Evolutionary conservation across 2,797 vertebrate genomes (phyloP).

Genomic region (Rhinella marina): DNA sequence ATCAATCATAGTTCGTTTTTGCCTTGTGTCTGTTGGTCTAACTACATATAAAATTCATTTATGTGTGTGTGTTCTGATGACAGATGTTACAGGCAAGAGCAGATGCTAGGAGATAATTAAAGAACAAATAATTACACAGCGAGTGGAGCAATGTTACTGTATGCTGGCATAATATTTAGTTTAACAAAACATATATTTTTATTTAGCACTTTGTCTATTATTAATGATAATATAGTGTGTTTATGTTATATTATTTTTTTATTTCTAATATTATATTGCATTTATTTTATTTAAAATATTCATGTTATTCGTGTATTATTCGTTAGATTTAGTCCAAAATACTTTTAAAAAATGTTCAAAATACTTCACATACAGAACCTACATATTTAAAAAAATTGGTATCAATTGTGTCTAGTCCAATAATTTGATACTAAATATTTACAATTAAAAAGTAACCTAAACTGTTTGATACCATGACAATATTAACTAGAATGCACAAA

Average conservation of each 20-base stretch:
- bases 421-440: neutral
- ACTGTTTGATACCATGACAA: neutral
- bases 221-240: neutral
- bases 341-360: neutral
- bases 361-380: too few species aligned
- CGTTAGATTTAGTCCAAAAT: neutral
- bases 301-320: neutral
- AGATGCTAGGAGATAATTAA: slow-evolving; percentile 52
- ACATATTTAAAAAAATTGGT: neutral
- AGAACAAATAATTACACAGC: slow-evolving; percentile 54
- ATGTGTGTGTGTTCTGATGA: neutral
- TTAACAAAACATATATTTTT: neutral
- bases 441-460: slow-evolving; percentile 9
- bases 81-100: slow-evolving; percentile 52
- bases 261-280: neutral
- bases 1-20: neutral
- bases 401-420: neutral
- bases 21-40: neutral
- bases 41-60: neutral
- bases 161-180: slow-evolving; percentile 22
- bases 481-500: slow-evolving; percentile 21
- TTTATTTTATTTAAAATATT: neutral
- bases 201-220: neutral
- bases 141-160: slow-evolving; percentile 33
- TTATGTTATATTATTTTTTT: neutral